A percentile compares a stretch with the other conserved stretches of the same genome.
These are phyloP conservation scores for Zootermopsis nevadensis DNA, from an alignment of 2,888 invertebrate species.

Conservation along the genomic window DNA sequence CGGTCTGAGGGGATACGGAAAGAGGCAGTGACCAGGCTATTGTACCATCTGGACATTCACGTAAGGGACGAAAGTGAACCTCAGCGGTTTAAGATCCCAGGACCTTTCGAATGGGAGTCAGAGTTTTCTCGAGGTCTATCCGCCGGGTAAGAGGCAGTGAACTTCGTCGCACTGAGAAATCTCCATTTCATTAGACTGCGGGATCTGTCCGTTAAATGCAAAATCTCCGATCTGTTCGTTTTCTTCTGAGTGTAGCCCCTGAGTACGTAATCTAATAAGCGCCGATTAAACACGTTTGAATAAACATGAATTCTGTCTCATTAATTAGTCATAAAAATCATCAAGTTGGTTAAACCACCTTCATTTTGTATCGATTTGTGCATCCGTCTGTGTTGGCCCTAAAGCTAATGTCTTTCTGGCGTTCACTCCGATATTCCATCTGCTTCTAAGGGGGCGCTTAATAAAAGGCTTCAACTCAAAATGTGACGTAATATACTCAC, in stretches of 20 bases:
- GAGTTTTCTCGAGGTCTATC: too few relatives aligned
- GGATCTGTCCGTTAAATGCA: background rate
- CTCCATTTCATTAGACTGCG: too few relatives aligned
- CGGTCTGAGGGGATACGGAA: too few relatives aligned
- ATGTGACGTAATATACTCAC: background rate
- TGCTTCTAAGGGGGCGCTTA: background rate
- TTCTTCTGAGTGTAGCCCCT: background rate
- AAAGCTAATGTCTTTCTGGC: background rate
- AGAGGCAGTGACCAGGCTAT: too few relatives aligned
- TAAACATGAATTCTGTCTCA: constrained; percentile 27
- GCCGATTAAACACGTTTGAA: constrained; percentile 4
- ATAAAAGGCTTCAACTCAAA: constrained; percentile 1
- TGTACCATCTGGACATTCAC: too few relatives aligned
- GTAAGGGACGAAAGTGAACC: too few relatives aligned
- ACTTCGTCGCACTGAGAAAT: too few relatives aligned
- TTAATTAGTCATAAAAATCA: constrained; percentile 20
- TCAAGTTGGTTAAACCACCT: background rate
- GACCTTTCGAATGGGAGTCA: too few relatives aligned
- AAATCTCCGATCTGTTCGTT: background rate
- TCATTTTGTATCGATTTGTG: background rate
- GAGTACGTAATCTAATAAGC: background rate
- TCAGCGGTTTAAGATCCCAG: too few relatives aligned
- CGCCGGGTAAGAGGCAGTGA: too few relatives aligned
- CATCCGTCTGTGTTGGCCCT: too few relatives aligned
- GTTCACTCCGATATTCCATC: background rate